Conservation (phyloP, 2,797 vertebrate genomes). For the Sebastes nivosus region DNA sequence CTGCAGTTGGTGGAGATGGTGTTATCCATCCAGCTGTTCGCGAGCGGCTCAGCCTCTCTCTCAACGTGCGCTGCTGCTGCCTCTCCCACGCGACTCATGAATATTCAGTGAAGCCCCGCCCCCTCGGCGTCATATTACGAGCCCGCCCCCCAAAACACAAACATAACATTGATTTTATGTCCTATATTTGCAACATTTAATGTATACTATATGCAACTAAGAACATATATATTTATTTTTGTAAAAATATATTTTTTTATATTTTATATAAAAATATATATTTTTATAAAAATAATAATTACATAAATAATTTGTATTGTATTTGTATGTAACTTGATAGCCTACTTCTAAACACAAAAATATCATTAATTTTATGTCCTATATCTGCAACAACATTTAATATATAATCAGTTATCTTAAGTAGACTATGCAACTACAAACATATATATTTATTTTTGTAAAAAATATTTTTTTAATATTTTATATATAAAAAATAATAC, state of each 20-base stretch:
- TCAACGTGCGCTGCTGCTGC: neutral
- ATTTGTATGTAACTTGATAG: no score
- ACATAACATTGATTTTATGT: neutral
- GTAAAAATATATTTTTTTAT: no score
- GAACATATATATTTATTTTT: no score
- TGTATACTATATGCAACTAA: neutral
- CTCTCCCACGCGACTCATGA: conserved; percentile 36
- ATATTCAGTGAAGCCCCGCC: conserved; percentile 60
- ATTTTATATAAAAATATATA: no score
- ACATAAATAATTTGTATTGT: no score
- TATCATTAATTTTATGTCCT: no score
- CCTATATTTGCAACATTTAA: neutral
- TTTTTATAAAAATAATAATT: no score
- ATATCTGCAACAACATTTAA: no score
- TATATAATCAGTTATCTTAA: no score
- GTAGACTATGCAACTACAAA: no score
- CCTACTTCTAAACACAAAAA: no score
- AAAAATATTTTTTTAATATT: rapidly evolving
- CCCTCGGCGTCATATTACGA: neutral
- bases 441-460: neutral
- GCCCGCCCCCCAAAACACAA: conserved; percentile 7
- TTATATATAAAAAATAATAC: no score
- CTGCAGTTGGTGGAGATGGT: neutral
- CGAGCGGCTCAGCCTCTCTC: conserved; percentile 4
- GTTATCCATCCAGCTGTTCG: conserved; percentile 49